phyloP scores from a whole-genome alignment of 2,113 vertebrate species.

The Odontophorus gujanensis region DNA sequence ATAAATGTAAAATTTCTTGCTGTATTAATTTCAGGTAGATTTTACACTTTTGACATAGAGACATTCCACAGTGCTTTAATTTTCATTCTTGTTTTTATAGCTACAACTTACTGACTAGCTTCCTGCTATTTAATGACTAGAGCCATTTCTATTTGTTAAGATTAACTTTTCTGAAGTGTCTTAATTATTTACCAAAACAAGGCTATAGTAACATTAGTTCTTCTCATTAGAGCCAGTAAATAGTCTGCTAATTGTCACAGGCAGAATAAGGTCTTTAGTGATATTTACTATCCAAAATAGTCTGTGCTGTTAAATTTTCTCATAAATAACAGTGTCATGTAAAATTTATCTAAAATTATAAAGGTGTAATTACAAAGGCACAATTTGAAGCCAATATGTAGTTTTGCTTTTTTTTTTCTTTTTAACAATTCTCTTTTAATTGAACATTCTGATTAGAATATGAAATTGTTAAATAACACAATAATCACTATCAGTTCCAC shows the following conservation, averaged over 20 bases:
- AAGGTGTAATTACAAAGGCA: not conserved
- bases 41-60: not conserved
- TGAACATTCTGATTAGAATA: not conserved
- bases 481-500: not conserved
- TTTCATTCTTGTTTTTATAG: not conserved
- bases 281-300: not conserved
- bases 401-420: not conserved
- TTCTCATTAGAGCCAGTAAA: not conserved
- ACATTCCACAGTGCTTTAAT: not conserved
- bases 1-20: not conserved
- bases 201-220: not conserved
- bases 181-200: slow-evolving; percentile 16
- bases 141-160: not conserved
- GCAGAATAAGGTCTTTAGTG: not conserved
- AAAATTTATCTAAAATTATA: slow-evolving; percentile 4
- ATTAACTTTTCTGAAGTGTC: not conserved
- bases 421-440: not conserved
- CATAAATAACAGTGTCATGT: not conserved
- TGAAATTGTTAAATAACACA: not conserved
- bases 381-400: not conserved
- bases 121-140: not conserved
- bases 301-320: not conserved
- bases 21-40: not conserved
- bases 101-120: not conserved
- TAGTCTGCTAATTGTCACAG: slow-evolving; percentile 5